phyloP scores from a whole-genome alignment of 1,140 invertebrate genomes.

The Ips nitidus region DNA sequence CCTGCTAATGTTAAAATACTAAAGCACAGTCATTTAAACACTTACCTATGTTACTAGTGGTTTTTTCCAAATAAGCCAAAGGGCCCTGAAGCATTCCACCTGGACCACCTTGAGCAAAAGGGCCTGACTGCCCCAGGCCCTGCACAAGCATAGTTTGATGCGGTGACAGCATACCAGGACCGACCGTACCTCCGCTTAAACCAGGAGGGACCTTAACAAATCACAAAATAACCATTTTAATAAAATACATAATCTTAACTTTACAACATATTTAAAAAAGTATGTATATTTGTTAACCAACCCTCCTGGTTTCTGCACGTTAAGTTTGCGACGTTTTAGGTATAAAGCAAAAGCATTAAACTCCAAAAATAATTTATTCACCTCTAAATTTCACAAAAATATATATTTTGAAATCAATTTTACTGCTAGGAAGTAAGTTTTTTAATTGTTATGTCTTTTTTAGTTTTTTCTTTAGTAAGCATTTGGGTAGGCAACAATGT shows the following conservation, averaged over 20 bases:
- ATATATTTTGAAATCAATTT: neutral
- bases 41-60: conserved; percentile 76
- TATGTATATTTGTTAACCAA: conserved; percentile 38
- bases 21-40: neutral
- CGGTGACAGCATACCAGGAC: conserved; percentile 49
- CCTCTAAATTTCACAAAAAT: conserved; percentile 2
- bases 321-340: neutral
- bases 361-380: conserved; percentile 3
- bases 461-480: neutral
- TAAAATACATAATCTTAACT: conserved; percentile 11
- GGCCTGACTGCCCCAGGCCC: conserved; percentile 50
- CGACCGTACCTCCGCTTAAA: conserved; percentile 47
- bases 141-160: conserved; percentile 63
- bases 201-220: conserved; percentile 48
- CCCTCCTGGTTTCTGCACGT: conserved; percentile 31
- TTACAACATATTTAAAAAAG: neutral
- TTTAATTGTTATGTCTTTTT: neutral
- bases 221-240: conserved; percentile 5
- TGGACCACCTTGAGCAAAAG: conserved; percentile 52
- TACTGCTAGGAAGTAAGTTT: neutral
- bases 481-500: neutral
- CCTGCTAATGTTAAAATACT: neutral
- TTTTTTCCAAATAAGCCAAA: conserved; percentile 77
- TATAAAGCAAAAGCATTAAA: neutral
- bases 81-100: conserved; percentile 67